phyloP scores from a whole-genome alignment of 2,113 vertebrate genomes.

The Phasianus colchicus region DNA sequence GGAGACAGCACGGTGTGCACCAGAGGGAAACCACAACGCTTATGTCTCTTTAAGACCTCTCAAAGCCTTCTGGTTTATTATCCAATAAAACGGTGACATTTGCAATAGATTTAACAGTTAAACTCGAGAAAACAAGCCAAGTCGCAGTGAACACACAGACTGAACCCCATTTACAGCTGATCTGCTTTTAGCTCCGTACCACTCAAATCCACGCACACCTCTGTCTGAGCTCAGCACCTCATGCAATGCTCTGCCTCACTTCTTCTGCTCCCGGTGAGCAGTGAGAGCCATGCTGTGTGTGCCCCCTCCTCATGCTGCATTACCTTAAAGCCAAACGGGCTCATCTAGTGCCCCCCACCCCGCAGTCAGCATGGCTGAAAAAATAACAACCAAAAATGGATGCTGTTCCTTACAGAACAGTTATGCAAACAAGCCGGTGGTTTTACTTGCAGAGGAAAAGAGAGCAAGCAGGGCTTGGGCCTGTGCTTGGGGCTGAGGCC shows the following conservation, averaged over 20 bases:
- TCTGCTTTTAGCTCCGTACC: not conserved
- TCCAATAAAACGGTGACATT: conserved; percentile 39
- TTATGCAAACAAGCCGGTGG: conserved; percentile 38
- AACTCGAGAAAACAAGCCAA: conserved; percentile 18
- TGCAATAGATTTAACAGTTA: conserved; percentile 40
- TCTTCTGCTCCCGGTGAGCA: not conserved
- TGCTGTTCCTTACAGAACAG: not conserved
- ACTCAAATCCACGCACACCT: not conserved
- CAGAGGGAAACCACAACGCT: not conserved
- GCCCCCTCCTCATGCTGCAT: not conserved
- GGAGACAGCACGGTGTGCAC: not conserved
- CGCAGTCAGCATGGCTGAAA: not conserved
- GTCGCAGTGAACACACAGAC: not conserved
- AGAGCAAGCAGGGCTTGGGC: not conserved
- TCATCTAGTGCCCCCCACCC: not conserved
- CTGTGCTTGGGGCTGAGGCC: not conserved
- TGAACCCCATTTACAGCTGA: not conserved
- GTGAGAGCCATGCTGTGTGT: not conserved
- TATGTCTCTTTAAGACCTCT: not conserved
- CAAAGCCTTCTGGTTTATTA: conserved; percentile 40
- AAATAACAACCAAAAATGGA: not conserved
- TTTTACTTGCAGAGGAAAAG: conserved; percentile 51
- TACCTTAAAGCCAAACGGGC: not conserved
- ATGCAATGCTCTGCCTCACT: not conserved
- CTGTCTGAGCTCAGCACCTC: not conserved